Conservation (phyloP, 2,113 vertebrate genomes). For the Microtus richardsoni region DNA sequence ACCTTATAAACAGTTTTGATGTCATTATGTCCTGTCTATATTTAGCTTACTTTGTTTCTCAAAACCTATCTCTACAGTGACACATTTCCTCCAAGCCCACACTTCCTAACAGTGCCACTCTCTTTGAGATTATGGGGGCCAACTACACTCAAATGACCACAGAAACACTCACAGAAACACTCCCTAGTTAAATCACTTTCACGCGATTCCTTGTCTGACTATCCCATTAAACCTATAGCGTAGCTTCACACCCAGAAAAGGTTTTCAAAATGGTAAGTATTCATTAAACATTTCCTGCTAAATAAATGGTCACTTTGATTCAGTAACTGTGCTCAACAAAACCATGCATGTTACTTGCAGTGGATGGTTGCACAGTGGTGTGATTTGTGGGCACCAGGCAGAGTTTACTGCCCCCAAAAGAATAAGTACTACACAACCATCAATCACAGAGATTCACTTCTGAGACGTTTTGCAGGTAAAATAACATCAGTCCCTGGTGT, state of each 20-base stretch:
- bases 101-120: not conserved
- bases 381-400: not conserved
- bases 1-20: too few relatives aligned
- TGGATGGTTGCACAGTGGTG: not conserved
- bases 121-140: not conserved
- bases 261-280: not conserved
- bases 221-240: not conserved
- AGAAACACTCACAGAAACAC: not conserved
- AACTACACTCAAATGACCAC: not conserved
- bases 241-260: not conserved
- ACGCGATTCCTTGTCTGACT: not conserved
- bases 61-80: too few relatives aligned
- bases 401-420: not conserved
- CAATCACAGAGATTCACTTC: constrained; percentile 28
- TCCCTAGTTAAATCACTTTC: not conserved
- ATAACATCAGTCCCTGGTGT: not conserved
- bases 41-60: too few relatives aligned
- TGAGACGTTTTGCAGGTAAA: not conserved
- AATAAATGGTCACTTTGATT: constrained; percentile 6
- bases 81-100: too few relatives aligned
- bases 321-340: constrained; percentile 22
- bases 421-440: not conserved
- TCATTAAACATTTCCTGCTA: not conserved
- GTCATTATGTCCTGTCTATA: too few relatives aligned
- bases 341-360: not conserved